These are phyloP conservation scores for Cossypha dichroa DNA, from an alignment of 2,797 vertebrate genomes.

Conservation along the genomic window DNA sequence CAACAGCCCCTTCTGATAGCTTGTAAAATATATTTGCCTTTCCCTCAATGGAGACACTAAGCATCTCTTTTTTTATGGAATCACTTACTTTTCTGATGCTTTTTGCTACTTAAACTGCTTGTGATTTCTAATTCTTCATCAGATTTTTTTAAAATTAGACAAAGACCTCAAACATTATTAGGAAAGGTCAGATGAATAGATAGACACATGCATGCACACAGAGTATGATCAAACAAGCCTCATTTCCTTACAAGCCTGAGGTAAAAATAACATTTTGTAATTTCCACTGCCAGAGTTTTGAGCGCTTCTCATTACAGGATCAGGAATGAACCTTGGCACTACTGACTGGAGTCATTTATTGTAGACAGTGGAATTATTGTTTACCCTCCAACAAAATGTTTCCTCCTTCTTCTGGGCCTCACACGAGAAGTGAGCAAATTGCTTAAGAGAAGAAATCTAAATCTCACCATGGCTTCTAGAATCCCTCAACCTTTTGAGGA, in stretches of 20 bases:
- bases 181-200: slow-evolving; percentile 6
- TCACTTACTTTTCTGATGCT: not conserved
- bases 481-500: not conserved
- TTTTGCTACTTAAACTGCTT: not conserved
- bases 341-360: slow-evolving; percentile 10
- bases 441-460: slow-evolving; percentile 23
- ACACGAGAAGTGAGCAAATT: not conserved
- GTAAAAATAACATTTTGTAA: slow-evolving; percentile 59
- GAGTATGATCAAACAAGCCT: slow-evolving; percentile 37
- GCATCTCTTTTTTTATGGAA: not conserved
- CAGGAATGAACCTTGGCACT: slow-evolving; percentile 34
- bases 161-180: slow-evolving; percentile 5
- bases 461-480: not conserved
- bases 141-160: slow-evolving; percentile 3
- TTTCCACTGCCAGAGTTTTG: slow-evolving; percentile 28
- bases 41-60: not conserved
- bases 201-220: not conserved
- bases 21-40: not conserved
- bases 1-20: not conserved
- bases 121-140: not conserved
- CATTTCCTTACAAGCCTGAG: slow-evolving; percentile 55
- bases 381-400: slow-evolving; percentile 26
- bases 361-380: slow-evolving; percentile 57
- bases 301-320: slow-evolving; percentile 13
- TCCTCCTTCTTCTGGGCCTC: slow-evolving; percentile 17